These are phyloP conservation scores for Eupithecia pulchellata DNA, from an alignment of 2,888 invertebrate genomes.

Conservation along the genomic window DNA sequence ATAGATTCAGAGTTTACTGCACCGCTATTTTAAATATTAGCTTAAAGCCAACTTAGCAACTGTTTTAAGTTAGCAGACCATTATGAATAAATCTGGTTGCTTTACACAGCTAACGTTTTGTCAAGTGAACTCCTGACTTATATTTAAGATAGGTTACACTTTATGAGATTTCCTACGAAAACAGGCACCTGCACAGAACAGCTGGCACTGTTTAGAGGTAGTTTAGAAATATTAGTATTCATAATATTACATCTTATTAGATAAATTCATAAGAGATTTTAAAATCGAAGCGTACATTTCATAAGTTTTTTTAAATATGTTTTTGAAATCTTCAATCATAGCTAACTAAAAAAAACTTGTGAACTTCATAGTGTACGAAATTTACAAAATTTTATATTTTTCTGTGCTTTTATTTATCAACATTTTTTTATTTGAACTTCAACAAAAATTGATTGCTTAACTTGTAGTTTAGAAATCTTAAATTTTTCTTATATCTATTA, in stretches of 20 bases:
- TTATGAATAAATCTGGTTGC: too few species aligned
- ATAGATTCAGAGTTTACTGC: not conserved
- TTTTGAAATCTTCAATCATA: conserved; percentile 23
- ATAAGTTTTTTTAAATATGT: conserved; percentile 52
- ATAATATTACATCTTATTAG: conserved; percentile 60
- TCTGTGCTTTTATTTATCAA: not conserved
- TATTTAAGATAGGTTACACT: not conserved
- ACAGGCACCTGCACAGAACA: not conserved
- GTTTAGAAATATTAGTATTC: conserved; percentile 66
- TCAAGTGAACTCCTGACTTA: not conserved
- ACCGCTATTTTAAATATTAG: not conserved
- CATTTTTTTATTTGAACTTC: not conserved
- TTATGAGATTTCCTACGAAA: not conserved
- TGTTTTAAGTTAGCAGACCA: too few species aligned
- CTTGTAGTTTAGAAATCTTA: not conserved
- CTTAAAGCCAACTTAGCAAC: not conserved
- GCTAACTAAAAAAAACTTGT: conserved; percentile 8
- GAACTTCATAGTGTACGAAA: conserved; percentile 3
- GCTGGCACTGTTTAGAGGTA: conserved; percentile 60
- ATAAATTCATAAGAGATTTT: conserved; percentile 75
- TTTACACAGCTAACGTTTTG: not conserved
- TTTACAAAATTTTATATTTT: not conserved
- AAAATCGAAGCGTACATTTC: conserved; percentile 70
- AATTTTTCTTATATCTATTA: not conserved
- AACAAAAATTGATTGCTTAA: not conserved